phyloP scores from a whole-genome alignment of 2,888 invertebrate species.

The Volucella zonaria region DNA sequence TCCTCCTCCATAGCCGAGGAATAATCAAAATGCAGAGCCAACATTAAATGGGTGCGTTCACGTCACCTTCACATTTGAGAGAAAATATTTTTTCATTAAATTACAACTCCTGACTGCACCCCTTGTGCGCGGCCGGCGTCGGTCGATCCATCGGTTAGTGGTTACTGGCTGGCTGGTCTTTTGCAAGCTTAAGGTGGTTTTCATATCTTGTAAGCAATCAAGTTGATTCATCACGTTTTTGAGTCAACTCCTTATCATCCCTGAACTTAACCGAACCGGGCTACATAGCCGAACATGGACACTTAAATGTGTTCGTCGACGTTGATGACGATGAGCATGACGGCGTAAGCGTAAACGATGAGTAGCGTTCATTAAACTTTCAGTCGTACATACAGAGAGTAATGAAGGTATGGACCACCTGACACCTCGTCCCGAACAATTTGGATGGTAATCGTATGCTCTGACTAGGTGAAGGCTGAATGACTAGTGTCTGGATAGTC shows the following conservation, averaged over 20 bases:
- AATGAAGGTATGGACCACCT: conserved; percentile 6
- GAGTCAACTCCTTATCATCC: no score
- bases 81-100: conserved; percentile 70
- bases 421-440: neutral
- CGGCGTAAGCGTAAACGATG: conserved; percentile 24
- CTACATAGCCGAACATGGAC: conserved; percentile 16
- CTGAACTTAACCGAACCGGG: neutral
- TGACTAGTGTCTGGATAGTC: conserved; percentile 50
- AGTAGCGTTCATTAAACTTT: conserved; percentile 62
- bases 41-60: conserved; percentile 67
- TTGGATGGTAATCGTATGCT: conserved; percentile 1
- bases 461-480: conserved; percentile 48
- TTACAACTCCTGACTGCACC: conserved; percentile 69
- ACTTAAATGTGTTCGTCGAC: conserved; percentile 21
- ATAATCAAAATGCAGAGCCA: conserved; percentile 65
- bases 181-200: conserved; percentile 21
- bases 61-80: conserved; percentile 55
- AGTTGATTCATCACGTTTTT: conserved; percentile 15
- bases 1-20: neutral
- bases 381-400: conserved; percentile 40
- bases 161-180: neutral
- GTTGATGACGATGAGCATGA: conserved; percentile 8
- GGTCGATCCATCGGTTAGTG: no score
- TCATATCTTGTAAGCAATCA: conserved; percentile 69
- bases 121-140: conserved; percentile 5